phyloP scores from a whole-genome alignment of 2,797 vertebrate species.

The Enteromius radiatus region DNA sequence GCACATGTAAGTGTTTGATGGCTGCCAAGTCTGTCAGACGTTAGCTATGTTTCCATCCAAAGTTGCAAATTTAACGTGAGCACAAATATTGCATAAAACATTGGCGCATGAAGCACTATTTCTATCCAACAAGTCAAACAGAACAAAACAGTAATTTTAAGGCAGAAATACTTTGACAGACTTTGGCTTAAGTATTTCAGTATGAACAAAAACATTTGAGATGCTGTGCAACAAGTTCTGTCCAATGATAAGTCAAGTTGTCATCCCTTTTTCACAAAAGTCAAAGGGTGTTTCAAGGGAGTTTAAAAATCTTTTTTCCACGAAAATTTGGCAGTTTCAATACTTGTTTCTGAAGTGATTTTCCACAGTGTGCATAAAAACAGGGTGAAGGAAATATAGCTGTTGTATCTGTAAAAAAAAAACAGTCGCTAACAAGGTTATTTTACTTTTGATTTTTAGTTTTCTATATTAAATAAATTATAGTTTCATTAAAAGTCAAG shows the following conservation, averaged over 20 bases:
- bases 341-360: neutral
- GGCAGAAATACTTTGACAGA: neutral
- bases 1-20: no score
- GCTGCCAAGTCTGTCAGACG: no score
- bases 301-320: neutral
- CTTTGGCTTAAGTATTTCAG: neutral
- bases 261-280: neutral
- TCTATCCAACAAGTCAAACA: neutral
- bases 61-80: no score
- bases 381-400: neutral
- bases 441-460: neutral
- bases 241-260: neutral
- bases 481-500: conserved; percentile 6
- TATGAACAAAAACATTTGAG: neutral
- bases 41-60: no score
- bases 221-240: neutral
- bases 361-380: no score
- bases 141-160: neutral
- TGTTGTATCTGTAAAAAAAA: neutral
- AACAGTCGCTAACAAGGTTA: neutral
- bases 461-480: neutral
- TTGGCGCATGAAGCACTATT: neutral
- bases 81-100: no score
- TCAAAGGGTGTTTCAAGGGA: neutral
- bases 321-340: no score